A percentile compares a stretch with the other conserved stretches of the same genome.
Evolutionary conservation across 2,888 invertebrate species (phyloP).

Genomic region (Leptopilina syphax): DNA sequence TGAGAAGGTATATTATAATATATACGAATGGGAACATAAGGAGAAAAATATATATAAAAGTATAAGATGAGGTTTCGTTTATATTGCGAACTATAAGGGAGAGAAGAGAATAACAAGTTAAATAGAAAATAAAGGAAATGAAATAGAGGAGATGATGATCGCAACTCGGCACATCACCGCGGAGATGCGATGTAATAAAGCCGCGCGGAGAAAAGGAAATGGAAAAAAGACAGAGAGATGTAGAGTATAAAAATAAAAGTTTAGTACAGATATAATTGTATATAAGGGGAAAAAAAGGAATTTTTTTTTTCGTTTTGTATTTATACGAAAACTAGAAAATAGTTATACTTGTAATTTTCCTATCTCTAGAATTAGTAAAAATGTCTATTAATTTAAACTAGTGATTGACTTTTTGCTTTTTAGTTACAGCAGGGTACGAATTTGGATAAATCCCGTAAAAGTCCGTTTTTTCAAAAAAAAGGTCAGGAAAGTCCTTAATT

Average conservation of each 20-base stretch:
- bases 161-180: background rate
- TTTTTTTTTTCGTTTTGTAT: background rate
- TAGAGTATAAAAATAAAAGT: background rate
- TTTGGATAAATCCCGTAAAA: too few species aligned
- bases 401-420: too few species aligned
- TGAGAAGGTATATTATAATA: background rate
- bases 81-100: constrained; percentile 13
- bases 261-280: background rate
- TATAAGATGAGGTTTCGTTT: constrained; percentile 9
- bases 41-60: background rate
- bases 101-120: background rate
- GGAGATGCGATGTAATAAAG: background rate
- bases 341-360: too few species aligned
- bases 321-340: too few species aligned
- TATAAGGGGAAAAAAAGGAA: background rate
- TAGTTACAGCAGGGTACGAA: too few species aligned
- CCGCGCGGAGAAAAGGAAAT: constrained; percentile 6
- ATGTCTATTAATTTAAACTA: too few species aligned
- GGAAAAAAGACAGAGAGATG: background rate
- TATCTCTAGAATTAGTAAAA: too few species aligned
- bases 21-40: background rate
- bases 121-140: constrained; percentile 31
- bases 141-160: constrained; percentile 9
- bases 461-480: too few species aligned
- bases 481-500: too few species aligned